Percentiles rank a stretch among this genome's conserved stretches.
These are phyloP conservation scores for Bombus cullumanus DNA, from an alignment of 1,140 invertebrate species.

Conservation along the genomic window DNA sequence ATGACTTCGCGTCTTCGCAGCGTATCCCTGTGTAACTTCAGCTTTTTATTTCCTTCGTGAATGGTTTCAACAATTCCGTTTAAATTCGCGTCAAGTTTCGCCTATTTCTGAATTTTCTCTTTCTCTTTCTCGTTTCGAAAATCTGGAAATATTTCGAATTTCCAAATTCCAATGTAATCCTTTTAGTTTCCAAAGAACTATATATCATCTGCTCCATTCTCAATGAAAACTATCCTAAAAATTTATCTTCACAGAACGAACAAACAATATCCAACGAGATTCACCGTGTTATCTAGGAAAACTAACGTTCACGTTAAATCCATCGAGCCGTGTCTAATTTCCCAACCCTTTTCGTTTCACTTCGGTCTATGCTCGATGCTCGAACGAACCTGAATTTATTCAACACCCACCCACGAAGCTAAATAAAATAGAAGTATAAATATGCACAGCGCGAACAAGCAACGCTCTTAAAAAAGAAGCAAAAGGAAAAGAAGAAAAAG, in stretches of 20 bases:
- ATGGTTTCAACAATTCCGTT: background rate
- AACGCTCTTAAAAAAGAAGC: background rate
- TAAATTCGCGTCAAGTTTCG: background rate
- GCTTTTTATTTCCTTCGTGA: background rate
- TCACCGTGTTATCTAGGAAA: too few relatives aligned
- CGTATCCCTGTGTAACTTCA: background rate
- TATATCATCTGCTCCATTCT: rapidly evolving
- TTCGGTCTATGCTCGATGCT: too few relatives aligned
- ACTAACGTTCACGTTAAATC: too few relatives aligned
- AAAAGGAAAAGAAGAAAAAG: background rate
- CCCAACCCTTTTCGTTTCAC: background rate
- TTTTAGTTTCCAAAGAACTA: too few relatives aligned
- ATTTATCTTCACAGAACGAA: too few relatives aligned
- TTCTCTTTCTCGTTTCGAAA: rapidly evolving
- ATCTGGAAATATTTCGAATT: too few relatives aligned
- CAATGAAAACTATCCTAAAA: too few relatives aligned
- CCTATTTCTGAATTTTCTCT: too few relatives aligned
- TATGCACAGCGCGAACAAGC: too few relatives aligned
- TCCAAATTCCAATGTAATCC: too few relatives aligned
- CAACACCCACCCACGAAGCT: background rate
- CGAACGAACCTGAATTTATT: background rate
- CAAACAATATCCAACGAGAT: too few relatives aligned
- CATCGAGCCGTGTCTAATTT: too few relatives aligned
- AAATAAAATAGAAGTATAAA: background rate
- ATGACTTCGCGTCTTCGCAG: background rate